A percentile compares a stretch with the other conserved stretches of the same genome.
Conservation (phyloP, 2,797 vertebrate genomes). For the Cossypha polioptera region DNA sequence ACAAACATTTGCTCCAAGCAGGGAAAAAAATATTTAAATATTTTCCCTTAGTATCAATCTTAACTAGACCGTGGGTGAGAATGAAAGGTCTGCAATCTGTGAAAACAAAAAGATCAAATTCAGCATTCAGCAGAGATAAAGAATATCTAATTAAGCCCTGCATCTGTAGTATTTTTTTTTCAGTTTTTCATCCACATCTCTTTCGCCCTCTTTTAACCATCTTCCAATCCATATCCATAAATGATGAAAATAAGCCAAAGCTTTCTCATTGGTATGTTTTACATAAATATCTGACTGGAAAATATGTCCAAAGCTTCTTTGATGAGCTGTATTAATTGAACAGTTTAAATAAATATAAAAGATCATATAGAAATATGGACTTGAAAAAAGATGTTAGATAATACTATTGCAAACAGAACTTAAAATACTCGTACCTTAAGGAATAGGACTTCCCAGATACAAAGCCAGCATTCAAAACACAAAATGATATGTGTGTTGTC, state of each 20-base stretch:
- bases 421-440: background rate
- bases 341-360: background rate
- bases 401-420: background rate
- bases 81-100: slow-evolving; percentile 38
- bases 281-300: background rate
- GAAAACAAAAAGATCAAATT: slow-evolving; percentile 16
- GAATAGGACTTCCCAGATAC: background rate
- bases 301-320: background rate
- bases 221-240: background rate
- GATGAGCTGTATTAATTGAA: background rate
- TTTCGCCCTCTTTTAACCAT: background rate
- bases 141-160: background rate
- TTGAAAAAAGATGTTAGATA: background rate
- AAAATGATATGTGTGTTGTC: background rate
- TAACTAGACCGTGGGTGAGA: background rate
- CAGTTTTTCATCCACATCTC: background rate
- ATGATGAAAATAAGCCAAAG: background rate
- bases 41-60: background rate
- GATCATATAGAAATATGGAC: background rate
- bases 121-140: background rate
- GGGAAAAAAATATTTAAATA: background rate
- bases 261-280: background rate
- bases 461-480: background rate
- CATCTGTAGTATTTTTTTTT: background rate
- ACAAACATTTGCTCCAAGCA: background rate